Conservation (phyloP, 92 coral and sea anemone species). For the Umimayanthus kanabou region DNA sequence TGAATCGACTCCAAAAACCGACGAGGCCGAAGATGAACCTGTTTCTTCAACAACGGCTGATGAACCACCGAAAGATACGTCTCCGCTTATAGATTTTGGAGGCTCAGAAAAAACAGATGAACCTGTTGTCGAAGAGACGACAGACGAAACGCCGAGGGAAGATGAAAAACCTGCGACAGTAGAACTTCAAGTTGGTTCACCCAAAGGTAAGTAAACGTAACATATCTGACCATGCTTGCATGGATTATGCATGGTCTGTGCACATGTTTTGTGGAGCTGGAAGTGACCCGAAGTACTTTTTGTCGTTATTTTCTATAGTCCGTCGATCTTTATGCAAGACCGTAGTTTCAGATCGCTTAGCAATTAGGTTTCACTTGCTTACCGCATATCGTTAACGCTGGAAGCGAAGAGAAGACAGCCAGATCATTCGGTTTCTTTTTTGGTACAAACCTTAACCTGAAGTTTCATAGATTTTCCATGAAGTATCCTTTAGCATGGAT, state of each 20-base stretch:
- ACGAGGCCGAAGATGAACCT: conserved; percentile 36
- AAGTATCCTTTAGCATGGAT: not conserved
- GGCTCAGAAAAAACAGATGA: conserved; percentile 27
- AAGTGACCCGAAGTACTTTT: not conserved
- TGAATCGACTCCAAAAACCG: not conserved
- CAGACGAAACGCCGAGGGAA: conserved; percentile 29
- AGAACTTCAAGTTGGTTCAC: not conserved
- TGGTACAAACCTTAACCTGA: not conserved
- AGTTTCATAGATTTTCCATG: not conserved
- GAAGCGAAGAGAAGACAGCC: not conserved
- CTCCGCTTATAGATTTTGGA: conserved; percentile 39
- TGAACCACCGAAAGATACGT: conserved; percentile 34
- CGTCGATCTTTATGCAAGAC: not conserved
- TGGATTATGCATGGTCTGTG: not conserved
- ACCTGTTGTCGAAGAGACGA: conserved; percentile 45
- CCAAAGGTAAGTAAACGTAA: conserved; percentile 16
- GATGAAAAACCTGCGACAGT: conserved; percentile 53
- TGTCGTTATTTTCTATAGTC: not conserved
- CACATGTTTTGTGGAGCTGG: conserved; percentile 20
- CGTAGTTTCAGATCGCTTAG: not conserved
- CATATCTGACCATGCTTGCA: conserved; percentile 6
- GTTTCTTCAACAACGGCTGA: conserved; percentile 35
- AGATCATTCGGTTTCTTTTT: not conserved
- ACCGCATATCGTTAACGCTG: not conserved
- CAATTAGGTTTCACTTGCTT: not conserved